Conservation (phyloP, 2,888 invertebrate species). For the Amiota communis region DNA sequence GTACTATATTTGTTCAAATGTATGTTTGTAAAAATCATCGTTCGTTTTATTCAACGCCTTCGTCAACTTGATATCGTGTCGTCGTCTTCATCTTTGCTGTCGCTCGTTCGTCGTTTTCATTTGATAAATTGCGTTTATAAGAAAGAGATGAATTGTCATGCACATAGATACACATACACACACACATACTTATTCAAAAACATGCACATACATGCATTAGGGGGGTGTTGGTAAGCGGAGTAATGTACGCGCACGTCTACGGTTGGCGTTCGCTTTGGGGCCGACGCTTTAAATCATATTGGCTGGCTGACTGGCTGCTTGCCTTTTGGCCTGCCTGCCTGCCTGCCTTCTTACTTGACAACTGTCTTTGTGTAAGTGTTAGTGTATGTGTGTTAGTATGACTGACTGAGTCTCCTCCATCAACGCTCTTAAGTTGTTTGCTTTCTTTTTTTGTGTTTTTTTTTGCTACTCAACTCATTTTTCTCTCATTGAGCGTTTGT, state of each 20-base stretch:
- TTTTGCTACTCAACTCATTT: slow-evolving; percentile 48
- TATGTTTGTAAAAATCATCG: too few relatives aligned
- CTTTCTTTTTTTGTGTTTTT: slow-evolving; percentile 43
- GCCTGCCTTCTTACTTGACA: slow-evolving; percentile 36
- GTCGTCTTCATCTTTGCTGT: slow-evolving; percentile 69
- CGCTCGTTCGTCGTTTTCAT: slow-evolving; percentile 70
- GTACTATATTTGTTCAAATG: too few relatives aligned
- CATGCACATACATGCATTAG: slow-evolving; percentile 36
- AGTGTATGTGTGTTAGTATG: slow-evolving; percentile 25
- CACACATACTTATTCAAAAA: slow-evolving; percentile 33
- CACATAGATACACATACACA: slow-evolving; percentile 1
- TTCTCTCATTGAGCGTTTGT: slow-evolving; percentile 48
- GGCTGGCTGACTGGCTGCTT: slow-evolving; percentile 48
- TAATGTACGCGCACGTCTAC: slow-evolving; percentile 46
- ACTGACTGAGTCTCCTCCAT: slow-evolving; percentile 40
- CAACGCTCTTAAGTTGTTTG: slow-evolving; percentile 9
- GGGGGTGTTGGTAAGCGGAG: slow-evolving; percentile 35
- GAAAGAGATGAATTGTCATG: slow-evolving; percentile 73
- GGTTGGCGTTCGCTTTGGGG: slow-evolving; percentile 59
- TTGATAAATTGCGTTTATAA: slow-evolving; percentile 73
- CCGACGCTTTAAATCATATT: slow-evolving; percentile 65
- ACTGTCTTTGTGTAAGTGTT: slow-evolving; percentile 33
- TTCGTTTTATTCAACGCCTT: slow-evolving; percentile 34
- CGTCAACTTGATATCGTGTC: slow-evolving; percentile 67
- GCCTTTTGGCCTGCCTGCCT: slow-evolving; percentile 12